Evolutionary conservation across 2,113 vertebrate genomes (phyloP), one percentile per base, ranked within the genome.

Genomic region (Paracanthobrama guichenoti): DNA sequence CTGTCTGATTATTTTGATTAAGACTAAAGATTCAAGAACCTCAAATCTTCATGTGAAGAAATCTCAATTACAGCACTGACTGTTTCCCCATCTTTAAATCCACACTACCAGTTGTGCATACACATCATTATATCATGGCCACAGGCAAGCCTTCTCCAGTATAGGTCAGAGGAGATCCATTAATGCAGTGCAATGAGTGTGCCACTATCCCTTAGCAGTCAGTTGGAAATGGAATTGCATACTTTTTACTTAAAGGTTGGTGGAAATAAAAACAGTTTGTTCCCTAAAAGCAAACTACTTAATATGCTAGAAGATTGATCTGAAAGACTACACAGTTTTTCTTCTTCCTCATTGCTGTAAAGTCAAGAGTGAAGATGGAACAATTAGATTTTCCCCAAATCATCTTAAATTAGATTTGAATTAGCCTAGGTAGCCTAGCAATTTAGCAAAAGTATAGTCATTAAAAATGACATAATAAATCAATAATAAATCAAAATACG

Each of bases 81-180:
- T 59, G n/a, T 83, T 84, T 79, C 66, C 11, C 42, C 59, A 46
- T n/a, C 18, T 77, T 71, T 67, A 72, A 53, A 53, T 74, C 73
- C 79, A 44, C 53, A 42, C 44, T 75, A 80, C 85, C 79, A 90
- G 69, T 60, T 76, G 24, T 87, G 81, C 31, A 24, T 69, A 42
- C 74, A 87, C 89, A 90, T 93, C 92, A 91, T 94, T 94, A 93
- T 90, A 90, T 87, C 87, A 84, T 92, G 85, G 89, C 92, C 90
- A 88, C 89, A 85, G 91, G 92, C 90, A 84, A 82, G 81, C 86
- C 82, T 20, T 46, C 77, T 80, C 28, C 42, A 67, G 50, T 79
- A 88, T 86, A 82, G 71, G 59, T 76, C 84, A 85, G 86, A 18
- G 76, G 85, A 83, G 88, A 85, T 90, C 85, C 83, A 84, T 88